Evolutionary conservation across 2,888 invertebrate genomes (phyloP), one percentile per base, ranked within the genome.

Genomic region (Scaptomyza tumidula): DNA sequence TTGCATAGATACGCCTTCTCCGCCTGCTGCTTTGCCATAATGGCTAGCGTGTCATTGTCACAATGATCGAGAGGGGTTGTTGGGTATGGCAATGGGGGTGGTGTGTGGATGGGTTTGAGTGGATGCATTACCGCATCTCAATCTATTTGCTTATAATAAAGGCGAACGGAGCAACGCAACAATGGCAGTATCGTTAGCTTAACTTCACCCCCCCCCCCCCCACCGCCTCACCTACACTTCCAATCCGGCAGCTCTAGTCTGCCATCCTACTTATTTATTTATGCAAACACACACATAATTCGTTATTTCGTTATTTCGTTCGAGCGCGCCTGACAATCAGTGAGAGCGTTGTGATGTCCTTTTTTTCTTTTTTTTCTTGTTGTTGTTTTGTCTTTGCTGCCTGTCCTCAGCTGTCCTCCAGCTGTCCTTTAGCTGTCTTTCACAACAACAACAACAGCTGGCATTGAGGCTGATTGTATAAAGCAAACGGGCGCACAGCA

Each of bases 71-170:
- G 49, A 10, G n/a, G 0, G 24, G 19, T 19, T n/a, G n/a, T 19
- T 5, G 24, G 5, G 24, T 4, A 3, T 4, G 1, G 24, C 24
- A 5, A 24, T 24, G 24, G 4, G 24, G 24, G 1, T 24, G 1
- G 24, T 3, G 24, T 3, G 3, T 24, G 53, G 1, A n/a, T 4
- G 60, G n/a, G 27, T 9, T 16, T 19, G 19, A 19, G 24, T 43
- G 14, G 16, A 24, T 52, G 45, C 63, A 37, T 35, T 44, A 66
- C 46, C 35, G 68, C 70, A 64, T 52, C 71, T 78, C 72, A 63
- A 66, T 16, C 76, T 78, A 76, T 82, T 82, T 82, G 83, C 73
- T 80, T 82, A 82, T 80, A 78, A 81, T 79, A 82, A 82, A 80
- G 80, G 76, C 61, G 66, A 54, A 63, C 67, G 69, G n/a, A n/a